These are phyloP conservation scores for Pseudomyrmex sp. DNA, from an alignment of 1,140 invertebrate genomes.

Conservation along the genomic window DNA sequence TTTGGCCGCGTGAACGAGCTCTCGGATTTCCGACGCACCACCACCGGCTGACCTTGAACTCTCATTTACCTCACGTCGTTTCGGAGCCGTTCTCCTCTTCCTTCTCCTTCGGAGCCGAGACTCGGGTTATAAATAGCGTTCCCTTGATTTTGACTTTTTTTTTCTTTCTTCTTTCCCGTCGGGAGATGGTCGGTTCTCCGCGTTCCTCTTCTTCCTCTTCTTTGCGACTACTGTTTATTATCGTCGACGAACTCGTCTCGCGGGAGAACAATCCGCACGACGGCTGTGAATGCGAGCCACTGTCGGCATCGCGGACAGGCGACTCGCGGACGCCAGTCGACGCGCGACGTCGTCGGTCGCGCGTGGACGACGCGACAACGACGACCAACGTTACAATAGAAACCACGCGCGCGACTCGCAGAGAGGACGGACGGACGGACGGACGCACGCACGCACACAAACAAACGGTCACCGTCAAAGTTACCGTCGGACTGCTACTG, in stretches of 20 bases:
- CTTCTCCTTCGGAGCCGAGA: neutral
- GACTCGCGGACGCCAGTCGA: neutral
- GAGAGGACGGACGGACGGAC: neutral
- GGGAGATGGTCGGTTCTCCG: too few relatives aligned
- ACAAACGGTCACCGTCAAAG: conserved; percentile 41
- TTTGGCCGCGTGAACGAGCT: conserved; percentile 38
- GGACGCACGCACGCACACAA: neutral
- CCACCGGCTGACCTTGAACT: conserved; percentile 69
- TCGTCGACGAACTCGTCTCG: conserved; percentile 4
- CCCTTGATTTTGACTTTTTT: too few relatives aligned
- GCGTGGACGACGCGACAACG: neutral
- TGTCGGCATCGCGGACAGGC: conserved; percentile 42
- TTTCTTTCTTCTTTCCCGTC: too few relatives aligned
- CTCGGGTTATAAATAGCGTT: too few relatives aligned
- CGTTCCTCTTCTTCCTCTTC: neutral
- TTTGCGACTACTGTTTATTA: neutral
- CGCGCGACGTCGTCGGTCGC: neutral
- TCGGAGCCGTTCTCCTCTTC: conserved; percentile 4
- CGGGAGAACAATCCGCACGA: conserved; percentile 13
- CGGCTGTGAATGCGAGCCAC: conserved; percentile 15
- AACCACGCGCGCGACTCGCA: conserved; percentile 12
- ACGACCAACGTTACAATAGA: conserved; percentile 6
- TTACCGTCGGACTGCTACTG: conserved; percentile 56
- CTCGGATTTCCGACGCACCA: conserved; percentile 31
- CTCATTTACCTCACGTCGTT: conserved; percentile 64